Evolutionary conservation across 2,888 invertebrate genomes (phyloP).

Genomic region (Agrotis segetum): DNA sequence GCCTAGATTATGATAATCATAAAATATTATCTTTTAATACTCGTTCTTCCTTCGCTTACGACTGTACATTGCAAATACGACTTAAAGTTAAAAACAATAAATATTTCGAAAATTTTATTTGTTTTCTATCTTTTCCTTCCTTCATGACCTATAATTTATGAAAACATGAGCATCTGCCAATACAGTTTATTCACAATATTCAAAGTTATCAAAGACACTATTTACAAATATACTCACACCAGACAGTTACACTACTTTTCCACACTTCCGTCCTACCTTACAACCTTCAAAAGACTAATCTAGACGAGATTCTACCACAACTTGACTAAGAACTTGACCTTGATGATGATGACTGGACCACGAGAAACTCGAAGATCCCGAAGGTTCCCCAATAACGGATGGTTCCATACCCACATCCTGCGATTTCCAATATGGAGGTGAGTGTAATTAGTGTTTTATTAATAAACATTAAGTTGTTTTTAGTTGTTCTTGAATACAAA

Average conservation of each 20-base stretch:
- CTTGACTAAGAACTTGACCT: conserved; percentile 58
- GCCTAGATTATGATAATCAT: conserved; percentile 79
- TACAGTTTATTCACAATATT: not conserved
- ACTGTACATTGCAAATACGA: conserved; percentile 89
- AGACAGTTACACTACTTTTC: conserved; percentile 15
- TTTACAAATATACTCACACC: not conserved
- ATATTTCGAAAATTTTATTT: conserved; percentile 67
- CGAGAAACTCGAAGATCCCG: conserved; percentile 73
- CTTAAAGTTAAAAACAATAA: conserved; percentile 86
- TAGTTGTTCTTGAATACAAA: conserved; percentile 53
- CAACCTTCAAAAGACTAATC: conserved; percentile 26
- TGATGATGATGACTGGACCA: conserved; percentile 69
- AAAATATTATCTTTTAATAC: conserved; percentile 78
- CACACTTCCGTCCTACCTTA: conserved; percentile 20
- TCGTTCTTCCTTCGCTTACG: conserved; percentile 82
- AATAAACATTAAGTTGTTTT: conserved; percentile 49
- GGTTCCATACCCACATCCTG: conserved; percentile 82
- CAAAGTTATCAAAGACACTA: not conserved
- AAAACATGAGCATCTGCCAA: not conserved
- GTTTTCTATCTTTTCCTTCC: conserved; percentile 22
- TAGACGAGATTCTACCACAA: conserved; percentile 41
- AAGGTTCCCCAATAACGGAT: conserved; percentile 75
- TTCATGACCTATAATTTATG: not conserved
- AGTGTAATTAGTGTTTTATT: conserved; percentile 76
- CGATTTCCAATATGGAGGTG: conserved; percentile 82